Evolutionary conservation across 2,888 invertebrate species (phyloP), one percentile per base, ranked within the genome.

Genomic region (Cosmia trapezina): DNA sequence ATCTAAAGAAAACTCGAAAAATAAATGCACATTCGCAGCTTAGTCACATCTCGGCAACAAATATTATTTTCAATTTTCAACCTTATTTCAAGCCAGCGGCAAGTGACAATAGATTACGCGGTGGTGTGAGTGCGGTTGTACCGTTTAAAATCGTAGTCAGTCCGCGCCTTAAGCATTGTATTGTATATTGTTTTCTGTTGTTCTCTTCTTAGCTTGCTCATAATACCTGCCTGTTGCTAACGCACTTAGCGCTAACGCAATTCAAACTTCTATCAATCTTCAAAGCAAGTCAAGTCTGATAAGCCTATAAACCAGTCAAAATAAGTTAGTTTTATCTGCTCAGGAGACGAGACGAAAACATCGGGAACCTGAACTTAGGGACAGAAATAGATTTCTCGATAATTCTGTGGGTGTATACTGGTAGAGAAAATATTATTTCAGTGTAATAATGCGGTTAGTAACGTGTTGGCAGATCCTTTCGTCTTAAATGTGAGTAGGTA

Each of bases 251-350:
- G 33, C 12, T 77, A 63, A 77, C 19, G 3, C 11, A 63, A 77
- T 77, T 67, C 43, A 60, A 67, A 73, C 9, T 77, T 54, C 28
- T 60, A 54, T 77, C 59, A 67, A 63, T 64, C 33, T 67, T 45
- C 43, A 37, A 65, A 53, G 56, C 19, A 41, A 43, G 65, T 41
- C 65, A 51, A 47, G 43, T 12, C 12, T 47, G 47, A 62, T 76
- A 71, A 76, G 72, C 66, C 72, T 60, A 45, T 73, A 49, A 28
- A 53, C 14, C 33, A 66, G 62, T 51, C 77, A 14, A 59, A 60
- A 60, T 73, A 60, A 73, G 72, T 77, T 66, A 76, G 53, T 53
- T n/a, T 5, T 56, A 41, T 53, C 41, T 45, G 12, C 49, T 22
- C 49, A 14, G 19, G n/a, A 43, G 43, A 41, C 54, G 43, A 66